These are phyloP conservation scores for Thinocorus orbignyianus DNA, from an alignment of 2,113 vertebrate genomes.

Conservation along the genomic window DNA sequence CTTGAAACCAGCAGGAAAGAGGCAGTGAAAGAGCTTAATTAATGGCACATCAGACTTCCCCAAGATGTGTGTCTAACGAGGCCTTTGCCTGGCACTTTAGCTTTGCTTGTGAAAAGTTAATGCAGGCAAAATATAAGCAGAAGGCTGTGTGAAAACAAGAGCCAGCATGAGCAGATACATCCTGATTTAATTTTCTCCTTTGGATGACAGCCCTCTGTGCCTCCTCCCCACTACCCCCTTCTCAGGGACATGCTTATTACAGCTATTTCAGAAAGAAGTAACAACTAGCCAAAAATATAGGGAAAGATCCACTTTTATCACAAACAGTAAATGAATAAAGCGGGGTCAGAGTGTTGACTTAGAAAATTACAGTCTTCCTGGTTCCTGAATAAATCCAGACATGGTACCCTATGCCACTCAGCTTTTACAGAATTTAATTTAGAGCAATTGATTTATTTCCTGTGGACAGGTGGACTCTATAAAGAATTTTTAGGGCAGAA, in stretches of 20 bases:
- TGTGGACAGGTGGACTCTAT: conserved; percentile 73
- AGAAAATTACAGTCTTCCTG: conserved; percentile 74
- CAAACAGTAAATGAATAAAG: conserved; percentile 55
- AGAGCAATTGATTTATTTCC: conserved; percentile 77
- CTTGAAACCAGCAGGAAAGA: conserved; percentile 51
- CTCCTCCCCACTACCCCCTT: conserved; percentile 5
- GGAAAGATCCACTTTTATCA: conserved; percentile 63
- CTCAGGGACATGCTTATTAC: conserved; percentile 28
- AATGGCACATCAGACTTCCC: conserved; percentile 44
- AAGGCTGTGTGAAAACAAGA: conserved; percentile 40
- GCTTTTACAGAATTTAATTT: conserved; percentile 76
- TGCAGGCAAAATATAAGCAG: conserved; percentile 12
- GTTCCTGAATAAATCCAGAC: conserved; percentile 74
- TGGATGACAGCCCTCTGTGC: conserved; percentile 17
- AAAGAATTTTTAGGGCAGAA: conserved; percentile 67
- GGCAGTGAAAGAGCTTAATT: conserved; percentile 52
- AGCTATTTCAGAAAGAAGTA: conserved; percentile 43
- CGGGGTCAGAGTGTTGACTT: conserved; percentile 75
- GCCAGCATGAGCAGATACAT: conserved; percentile 31
- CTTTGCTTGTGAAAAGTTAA: conserved; percentile 9
- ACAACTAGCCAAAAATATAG: conserved; percentile 18
- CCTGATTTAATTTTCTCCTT: conserved; percentile 67
- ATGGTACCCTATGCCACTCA: conserved; percentile 55
- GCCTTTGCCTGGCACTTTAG: background rate
- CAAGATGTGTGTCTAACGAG: conserved; percentile 41